These are phyloP conservation scores for Eugnorisma glareosa DNA, from an alignment of 2,888 invertebrate genomes.

Conservation along the genomic window DNA sequence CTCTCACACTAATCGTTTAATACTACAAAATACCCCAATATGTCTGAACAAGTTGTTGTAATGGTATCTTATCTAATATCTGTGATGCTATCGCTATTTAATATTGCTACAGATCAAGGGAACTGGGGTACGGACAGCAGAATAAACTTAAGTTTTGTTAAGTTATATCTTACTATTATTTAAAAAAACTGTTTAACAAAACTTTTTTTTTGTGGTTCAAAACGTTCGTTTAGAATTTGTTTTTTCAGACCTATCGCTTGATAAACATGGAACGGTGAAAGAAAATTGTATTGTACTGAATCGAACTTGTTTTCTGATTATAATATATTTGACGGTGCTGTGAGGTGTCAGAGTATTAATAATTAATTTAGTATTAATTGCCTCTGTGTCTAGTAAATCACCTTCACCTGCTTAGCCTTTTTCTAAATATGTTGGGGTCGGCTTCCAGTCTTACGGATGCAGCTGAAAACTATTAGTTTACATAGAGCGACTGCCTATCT, in stretches of 20 bases:
- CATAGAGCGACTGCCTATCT: too few relatives aligned
- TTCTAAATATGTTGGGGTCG: too few relatives aligned
- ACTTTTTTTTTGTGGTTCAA: not conserved
- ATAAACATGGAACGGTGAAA: too few relatives aligned
- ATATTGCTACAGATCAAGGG: slow-evolving; percentile 75
- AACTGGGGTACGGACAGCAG: slow-evolving; percentile 72
- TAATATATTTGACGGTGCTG: not conserved
- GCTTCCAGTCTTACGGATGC: too few relatives aligned
- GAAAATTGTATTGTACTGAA: too few relatives aligned
- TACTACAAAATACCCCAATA: slow-evolving; percentile 63
- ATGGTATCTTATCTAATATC: slow-evolving; percentile 82
- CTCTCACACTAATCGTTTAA: slow-evolving; percentile 50
- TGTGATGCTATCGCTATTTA: slow-evolving; percentile 80
- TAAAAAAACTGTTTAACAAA: not conserved
- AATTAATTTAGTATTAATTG: not conserved
- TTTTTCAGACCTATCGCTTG: not conserved
- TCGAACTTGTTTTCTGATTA: not conserved
- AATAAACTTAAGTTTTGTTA: slow-evolving; percentile 42
- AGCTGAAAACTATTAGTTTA: too few relatives aligned
- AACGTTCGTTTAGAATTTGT: not conserved
- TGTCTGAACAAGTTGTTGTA: slow-evolving; percentile 69
- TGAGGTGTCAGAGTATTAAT: not conserved
- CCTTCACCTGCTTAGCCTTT: too few relatives aligned
- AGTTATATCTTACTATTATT: too few relatives aligned
- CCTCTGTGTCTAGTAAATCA: too few relatives aligned